Evolutionary conservation across 2,888 invertebrate genomes (phyloP).

Genomic region (Hirtodrosophila trivittata): DNA sequence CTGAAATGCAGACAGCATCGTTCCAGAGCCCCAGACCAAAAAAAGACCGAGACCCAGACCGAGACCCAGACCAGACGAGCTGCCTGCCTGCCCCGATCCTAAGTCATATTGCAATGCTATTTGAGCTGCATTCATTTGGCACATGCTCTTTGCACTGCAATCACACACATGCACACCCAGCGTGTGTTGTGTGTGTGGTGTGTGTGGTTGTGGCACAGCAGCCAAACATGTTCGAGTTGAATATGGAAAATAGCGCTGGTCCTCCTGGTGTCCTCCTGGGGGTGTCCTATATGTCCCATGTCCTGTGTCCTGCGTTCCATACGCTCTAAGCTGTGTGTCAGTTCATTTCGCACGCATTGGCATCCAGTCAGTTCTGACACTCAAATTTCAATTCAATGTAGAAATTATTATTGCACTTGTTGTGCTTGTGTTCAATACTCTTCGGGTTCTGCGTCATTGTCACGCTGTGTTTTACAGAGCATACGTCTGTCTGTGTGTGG

Average conservation of each 20-base stretch:
- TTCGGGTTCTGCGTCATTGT: slow-evolving; percentile 35
- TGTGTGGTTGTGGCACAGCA: too few relatives aligned
- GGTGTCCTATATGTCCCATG: not conserved
- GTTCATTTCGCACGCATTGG: slow-evolving; percentile 66
- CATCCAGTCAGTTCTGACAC: slow-evolving; percentile 53
- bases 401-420: slow-evolving; percentile 76
- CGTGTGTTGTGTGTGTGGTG: too few relatives aligned
- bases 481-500: not conserved
- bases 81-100: not conserved
- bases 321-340: slow-evolving; percentile 19
- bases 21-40: slow-evolving; percentile 2
- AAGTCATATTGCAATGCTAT: slow-evolving; percentile 46
- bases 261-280: slow-evolving; percentile 13
- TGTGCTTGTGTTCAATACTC: slow-evolving; percentile 40
- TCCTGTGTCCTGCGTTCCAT: not conserved
- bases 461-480: slow-evolving; percentile 24
- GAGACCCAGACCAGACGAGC: not conserved
- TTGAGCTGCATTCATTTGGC: slow-evolving; percentile 71
- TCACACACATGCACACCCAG: slow-evolving; percentile 19
- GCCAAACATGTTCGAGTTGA: not conserved
- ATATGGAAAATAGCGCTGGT: slow-evolving; percentile 18
- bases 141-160: slow-evolving; percentile 53
- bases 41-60: not conserved
- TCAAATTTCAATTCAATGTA: slow-evolving; percentile 72
- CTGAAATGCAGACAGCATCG: slow-evolving; percentile 57